Evolutionary conservation across 2,797 vertebrate species (phyloP).

Genomic region (Tenualosa thibaudeaui): DNA sequence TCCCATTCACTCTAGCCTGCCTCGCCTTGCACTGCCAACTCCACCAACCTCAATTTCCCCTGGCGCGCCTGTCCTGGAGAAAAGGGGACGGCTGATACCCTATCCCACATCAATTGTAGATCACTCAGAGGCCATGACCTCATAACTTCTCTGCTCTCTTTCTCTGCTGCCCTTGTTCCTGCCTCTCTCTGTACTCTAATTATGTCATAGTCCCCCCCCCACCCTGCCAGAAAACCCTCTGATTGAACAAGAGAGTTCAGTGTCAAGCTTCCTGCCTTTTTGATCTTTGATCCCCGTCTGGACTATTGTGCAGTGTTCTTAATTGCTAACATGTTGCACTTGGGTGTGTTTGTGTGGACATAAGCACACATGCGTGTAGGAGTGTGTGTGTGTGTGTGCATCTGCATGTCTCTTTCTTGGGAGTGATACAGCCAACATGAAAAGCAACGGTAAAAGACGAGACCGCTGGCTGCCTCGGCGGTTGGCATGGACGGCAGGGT

Average conservation of each 20-base stretch:
- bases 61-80: not conserved
- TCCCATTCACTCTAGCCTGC: conserved; percentile 26
- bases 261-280: conserved; percentile 32
- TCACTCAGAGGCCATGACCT: not conserved
- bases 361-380: not conserved
- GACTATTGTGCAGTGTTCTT: conserved; percentile 27
- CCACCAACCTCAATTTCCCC: conserved; percentile 39
- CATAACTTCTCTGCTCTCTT: conserved; percentile 11
- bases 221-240: not conserved
- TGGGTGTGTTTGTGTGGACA: not conserved
- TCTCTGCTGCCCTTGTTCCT: not conserved
- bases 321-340: conserved; percentile 34
- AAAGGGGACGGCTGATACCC: not conserved
- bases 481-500: not conserved
- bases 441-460: not conserved
- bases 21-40: not conserved
- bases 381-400: not conserved
- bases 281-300: conserved; percentile 32
- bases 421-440: not conserved
- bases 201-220: conserved; percentile 29
- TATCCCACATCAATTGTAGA: conserved; percentile 1
- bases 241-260: conserved; percentile 35
- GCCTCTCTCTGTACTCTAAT: conserved; percentile 15
- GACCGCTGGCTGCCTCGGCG: not conserved
- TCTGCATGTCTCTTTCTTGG: not conserved